These are phyloP conservation scores for Pteruthius melanotis DNA, from an alignment of 2,113 vertebrate genomes.

Conservation along the genomic window DNA sequence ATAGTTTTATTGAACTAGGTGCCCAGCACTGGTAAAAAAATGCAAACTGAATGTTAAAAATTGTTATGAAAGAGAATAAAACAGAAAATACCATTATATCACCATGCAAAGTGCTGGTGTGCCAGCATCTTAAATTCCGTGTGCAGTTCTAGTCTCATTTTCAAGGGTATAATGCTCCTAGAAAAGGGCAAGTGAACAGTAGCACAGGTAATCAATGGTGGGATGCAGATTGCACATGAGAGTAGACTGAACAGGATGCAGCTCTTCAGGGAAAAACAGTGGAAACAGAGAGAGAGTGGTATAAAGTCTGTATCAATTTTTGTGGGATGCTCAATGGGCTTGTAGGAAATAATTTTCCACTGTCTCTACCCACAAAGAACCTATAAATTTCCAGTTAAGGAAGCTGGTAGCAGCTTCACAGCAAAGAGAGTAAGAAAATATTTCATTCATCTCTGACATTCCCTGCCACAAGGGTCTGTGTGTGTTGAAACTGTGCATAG, in stretches of 20 bases:
- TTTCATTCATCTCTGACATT: neutral
- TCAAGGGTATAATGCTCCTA: neutral
- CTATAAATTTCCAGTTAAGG: neutral
- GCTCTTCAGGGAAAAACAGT: neutral
- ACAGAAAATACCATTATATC: neutral
- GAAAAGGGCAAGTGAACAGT: neutral
- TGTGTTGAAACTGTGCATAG: neutral
- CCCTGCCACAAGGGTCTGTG: neutral
- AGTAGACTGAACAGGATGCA: neutral
- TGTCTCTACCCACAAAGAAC: neutral
- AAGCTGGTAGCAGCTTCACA: neutral
- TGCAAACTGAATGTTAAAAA: neutral
- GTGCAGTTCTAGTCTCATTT: neutral
- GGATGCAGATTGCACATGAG: neutral
- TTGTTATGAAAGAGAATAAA: neutral
- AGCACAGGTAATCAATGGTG: neutral
- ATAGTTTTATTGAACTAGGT: neutral
- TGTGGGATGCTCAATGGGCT: neutral
- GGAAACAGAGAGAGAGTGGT: neutral
- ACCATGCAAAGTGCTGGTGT: neutral
- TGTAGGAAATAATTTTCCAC: neutral
- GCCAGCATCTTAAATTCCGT: neutral
- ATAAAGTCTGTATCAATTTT: neutral
- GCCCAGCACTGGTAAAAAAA: neutral
- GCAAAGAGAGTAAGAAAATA: neutral